Base-by-base conservation (phyloP, 2,888 invertebrate species). In the Lasioglossum zephyrum region DNA sequence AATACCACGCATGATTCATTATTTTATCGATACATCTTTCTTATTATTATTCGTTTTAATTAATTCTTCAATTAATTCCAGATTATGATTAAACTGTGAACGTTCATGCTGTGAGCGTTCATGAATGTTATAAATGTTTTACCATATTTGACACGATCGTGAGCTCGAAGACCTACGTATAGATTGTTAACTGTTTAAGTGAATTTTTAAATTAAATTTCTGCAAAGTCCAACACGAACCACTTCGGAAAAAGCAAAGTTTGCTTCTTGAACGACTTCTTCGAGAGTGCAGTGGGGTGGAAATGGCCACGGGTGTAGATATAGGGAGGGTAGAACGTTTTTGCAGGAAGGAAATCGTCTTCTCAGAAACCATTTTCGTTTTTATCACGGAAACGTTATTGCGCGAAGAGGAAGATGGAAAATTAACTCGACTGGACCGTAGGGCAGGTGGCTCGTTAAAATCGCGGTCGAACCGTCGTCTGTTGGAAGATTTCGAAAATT, bases 391-490 rank as follows among this genome's bases (percentile, higher is more conserved):
- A 31, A 63, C 31, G 60, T 60, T 26, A 60, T 31, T 18, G 26
- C 16, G 53, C 63, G 18, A 39, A 18, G 26, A 0, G 75, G 31
- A 63, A 60, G 60, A 41, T 63, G 39, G 44, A 39, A 53, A 75
- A 41, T 63, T 73, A 73, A n/a, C 13, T 18, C 16, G 73, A 31
- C 31, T 3, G 22, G 49, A 26, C 31, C 60, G 60, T 47, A 26
- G 39, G n/a, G 36, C 53, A 39, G n/a, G 74, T 74, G 22, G 74
- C 53, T 74, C 39, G 53, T 74, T 57, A 16, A 57, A 74, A 53
- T 74, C 74, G 74, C 53, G 16, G 74, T 39, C 39, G 53, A 53
- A 53, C 4, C 69, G 47, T 47, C 16, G 22, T 69, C 36, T 11
- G n/a, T 11, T 69, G 69, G 41, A 39, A 69, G 69, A 39, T 69